Percentiles rank a stretch among this genome's conserved stretches.
Evolutionary conservation across 2,113 vertebrate genomes (phyloP).

Genomic region (Hemiscyllium ocellatum): DNA sequence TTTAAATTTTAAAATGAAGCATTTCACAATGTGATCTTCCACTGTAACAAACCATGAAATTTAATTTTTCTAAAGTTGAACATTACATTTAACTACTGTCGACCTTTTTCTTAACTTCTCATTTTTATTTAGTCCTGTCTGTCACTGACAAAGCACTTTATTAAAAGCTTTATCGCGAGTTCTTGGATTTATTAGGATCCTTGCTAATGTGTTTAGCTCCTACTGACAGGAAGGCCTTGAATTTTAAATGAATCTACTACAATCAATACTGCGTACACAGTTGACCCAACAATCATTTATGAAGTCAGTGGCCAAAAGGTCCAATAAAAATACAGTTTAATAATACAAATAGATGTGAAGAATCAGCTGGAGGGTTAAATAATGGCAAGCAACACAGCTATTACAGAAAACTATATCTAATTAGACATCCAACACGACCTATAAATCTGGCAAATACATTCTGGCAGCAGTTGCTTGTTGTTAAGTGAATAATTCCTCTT

Average conservation of each 20-base stretch:
- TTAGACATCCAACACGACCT: not conserved
- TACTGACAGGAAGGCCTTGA: not conserved
- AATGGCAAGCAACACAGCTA: not conserved
- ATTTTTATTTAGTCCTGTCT: constrained; percentile 13
- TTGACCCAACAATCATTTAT: not conserved
- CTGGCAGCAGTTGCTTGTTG: not conserved
- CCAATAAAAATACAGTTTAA: not conserved
- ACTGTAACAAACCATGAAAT: not conserved
- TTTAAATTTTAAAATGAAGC: not conserved
- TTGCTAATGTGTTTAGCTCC: not conserved
- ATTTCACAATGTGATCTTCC: not conserved
- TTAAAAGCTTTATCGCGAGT: constrained; percentile 14
- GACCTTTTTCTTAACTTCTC: constrained; percentile 4
- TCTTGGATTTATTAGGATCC: constrained; percentile 18
- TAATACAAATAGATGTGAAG: constrained; percentile 4
- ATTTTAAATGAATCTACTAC: constrained; percentile 3
- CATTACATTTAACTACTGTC: not conserved
- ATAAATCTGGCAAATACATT: constrained; percentile 2
- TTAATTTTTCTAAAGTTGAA: not conserved
- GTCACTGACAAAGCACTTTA: not conserved
- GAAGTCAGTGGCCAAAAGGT: not conserved
- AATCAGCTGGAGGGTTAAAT: not conserved
- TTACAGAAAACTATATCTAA: not conserved
- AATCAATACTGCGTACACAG: not conserved
- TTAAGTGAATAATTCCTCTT: not conserved